Evolutionary conservation across 2,113 vertebrate species (phyloP), one percentile per base, ranked within the genome.

Genomic region (Antigone vipio): DNA sequence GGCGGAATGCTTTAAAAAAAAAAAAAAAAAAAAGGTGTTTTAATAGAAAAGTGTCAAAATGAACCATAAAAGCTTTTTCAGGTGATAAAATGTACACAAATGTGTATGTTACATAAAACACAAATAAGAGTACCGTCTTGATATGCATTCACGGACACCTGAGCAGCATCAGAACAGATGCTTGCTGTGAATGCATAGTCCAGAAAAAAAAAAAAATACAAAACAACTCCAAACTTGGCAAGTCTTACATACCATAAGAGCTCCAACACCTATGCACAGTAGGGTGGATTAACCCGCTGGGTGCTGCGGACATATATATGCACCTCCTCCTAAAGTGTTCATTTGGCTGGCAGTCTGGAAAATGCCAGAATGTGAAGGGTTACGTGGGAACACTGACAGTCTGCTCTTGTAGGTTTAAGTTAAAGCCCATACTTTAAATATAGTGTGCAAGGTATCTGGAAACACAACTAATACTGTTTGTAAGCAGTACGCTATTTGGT

Each of bases 261-360:
- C 94, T 97, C 97, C 96, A 97, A 95, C 95, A 97, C 97, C 96
- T 97, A 97, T 97, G 96, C 96, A 97, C 97, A 96, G 96, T 97
- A 78, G 96, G 97, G 96, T 97, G 92, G 96, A 91, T 97, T 96
- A 97, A 97, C 92, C 94, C 92, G 97, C 91, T 97, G 97, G 96
- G 94, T 96, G 97, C 96, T 96, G 96, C 56, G 0, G 97, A 97
- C 96, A 97, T 97, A 97, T 96, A 97, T 60, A 95, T 92, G 93
- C 96, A 97, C 94, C 92, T 97, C 95, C 95, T 97, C 96, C 95
- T 97, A 97, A 97, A 96, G 96, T 96, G 95, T 97, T 97, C 97
- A 95, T 88, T 97, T 97, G 97, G 97, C 96, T 97, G 97, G 97
- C 97, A 97, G 97, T 97, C 97, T 97, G 96, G 97, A 97, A 97